Evolutionary conservation across 2,888 invertebrate species (phyloP).

Genomic region (Hetaerina titia): DNA sequence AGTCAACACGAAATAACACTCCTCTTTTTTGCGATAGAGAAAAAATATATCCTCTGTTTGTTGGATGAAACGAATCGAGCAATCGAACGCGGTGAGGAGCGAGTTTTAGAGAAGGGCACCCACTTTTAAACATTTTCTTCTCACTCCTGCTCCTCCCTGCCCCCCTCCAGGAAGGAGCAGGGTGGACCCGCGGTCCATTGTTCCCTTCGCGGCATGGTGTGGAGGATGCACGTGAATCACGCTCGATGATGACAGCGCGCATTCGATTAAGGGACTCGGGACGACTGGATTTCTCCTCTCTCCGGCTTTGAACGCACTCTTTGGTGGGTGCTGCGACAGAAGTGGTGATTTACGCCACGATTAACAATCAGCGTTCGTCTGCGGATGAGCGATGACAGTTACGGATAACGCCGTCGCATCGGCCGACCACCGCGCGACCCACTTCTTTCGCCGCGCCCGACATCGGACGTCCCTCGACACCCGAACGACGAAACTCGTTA

Average conservation of each 20-base stretch:
- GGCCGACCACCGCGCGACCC: background rate
- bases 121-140: too few species aligned
- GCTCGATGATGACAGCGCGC: background rate
- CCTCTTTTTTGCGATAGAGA: too few species aligned
- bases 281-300: background rate
- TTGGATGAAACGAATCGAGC: too few species aligned
- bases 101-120: too few species aligned
- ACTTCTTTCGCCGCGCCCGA: background rate
- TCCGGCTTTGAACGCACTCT: background rate
- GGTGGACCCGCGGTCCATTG: background rate
- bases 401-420: background rate
- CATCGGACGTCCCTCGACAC: background rate
- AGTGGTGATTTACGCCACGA: background rate
- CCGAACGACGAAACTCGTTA: background rate
- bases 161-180: too few species aligned
- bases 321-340: background rate
- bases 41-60: too few species aligned
- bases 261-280: background rate
- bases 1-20: too few species aligned
- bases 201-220: background rate
- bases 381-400: slow-evolving; percentile 5
- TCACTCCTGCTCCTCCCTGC: too few species aligned
- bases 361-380: background rate
- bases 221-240: background rate
- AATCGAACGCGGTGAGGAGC: too few species aligned